A percentile compares a stretch with the other conserved stretches of the same genome.
phyloP scores from a whole-genome alignment of 2,888 invertebrate species.

The Dusona sp. region DNA sequence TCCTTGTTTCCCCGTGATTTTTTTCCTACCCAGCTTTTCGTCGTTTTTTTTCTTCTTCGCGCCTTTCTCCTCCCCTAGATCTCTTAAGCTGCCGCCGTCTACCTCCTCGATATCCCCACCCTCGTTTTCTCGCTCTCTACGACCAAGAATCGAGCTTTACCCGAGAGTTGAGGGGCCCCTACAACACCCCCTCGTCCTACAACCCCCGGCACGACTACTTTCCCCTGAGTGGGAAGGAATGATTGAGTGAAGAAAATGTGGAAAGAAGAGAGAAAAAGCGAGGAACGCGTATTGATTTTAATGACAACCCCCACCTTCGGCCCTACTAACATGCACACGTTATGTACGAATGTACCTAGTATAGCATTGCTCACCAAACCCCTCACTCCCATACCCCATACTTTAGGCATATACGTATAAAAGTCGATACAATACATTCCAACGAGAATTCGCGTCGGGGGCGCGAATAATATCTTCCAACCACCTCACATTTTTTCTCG shows the following conservation, averaged over 20 bases:
- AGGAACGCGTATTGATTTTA: conserved; percentile 84
- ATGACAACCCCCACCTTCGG: conserved; percentile 81
- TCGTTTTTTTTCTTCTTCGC: conserved; percentile 72
- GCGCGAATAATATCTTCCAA: conserved; percentile 50
- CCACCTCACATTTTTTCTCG: conserved; percentile 34
- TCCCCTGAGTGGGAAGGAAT: conserved; percentile 65
- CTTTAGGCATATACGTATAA: conserved; percentile 37
- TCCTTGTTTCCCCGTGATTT: conserved; percentile 56
- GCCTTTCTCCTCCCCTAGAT: conserved; percentile 72
- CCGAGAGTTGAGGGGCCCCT: conserved; percentile 65
- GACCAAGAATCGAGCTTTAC: conserved; percentile 50
- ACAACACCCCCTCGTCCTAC: conserved; percentile 74
- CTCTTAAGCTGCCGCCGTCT: conserved; percentile 54
- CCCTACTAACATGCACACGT: conserved; percentile 61
- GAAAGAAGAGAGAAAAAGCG: conserved; percentile 77
- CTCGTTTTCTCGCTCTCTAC: conserved; percentile 18
- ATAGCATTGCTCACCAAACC: conserved; percentile 46
- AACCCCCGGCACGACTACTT: conserved; percentile 55
- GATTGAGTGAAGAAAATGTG: conserved; percentile 69
- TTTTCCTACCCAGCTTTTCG: conserved; percentile 50
- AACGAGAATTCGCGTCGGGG: conserved; percentile 46
- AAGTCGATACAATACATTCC: conserved; percentile 48
- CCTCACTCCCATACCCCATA: conserved; percentile 21
- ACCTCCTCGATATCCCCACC: conserved; percentile 65
- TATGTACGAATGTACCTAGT: conserved; percentile 52